Evolutionary conservation across 2,113 vertebrate genomes (phyloP).

Genomic region (Chaetops frenatus): DNA sequence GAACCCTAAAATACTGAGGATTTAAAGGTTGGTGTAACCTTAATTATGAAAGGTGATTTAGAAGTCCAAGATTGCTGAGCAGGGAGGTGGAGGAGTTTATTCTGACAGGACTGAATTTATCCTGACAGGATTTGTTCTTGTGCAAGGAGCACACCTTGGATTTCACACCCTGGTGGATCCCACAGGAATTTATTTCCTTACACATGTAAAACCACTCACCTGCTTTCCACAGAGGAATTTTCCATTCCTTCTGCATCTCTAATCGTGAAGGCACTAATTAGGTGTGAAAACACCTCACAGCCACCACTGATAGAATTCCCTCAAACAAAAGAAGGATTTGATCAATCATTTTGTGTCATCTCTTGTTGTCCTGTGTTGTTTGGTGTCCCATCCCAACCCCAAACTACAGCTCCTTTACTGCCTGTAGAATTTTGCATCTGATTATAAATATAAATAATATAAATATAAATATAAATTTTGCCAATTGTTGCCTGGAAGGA

Average conservation of each 20-base stretch:
- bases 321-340: background rate
- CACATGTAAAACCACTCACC: background rate
- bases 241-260: background rate
- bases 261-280: background rate
- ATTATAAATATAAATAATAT: background rate
- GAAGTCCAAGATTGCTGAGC: background rate
- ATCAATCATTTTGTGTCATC: background rate
- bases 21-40: background rate
- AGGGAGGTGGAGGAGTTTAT: background rate
- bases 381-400: too few species aligned
- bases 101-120: background rate
- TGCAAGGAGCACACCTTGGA: background rate
- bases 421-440: background rate
- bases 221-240: background rate
- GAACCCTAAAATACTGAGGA: background rate
- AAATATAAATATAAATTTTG: background rate
- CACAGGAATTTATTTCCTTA: background rate
- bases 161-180: background rate
- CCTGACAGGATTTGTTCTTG: background rate
- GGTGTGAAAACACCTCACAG: background rate
- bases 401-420: background rate
- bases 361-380: too few species aligned
- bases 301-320: background rate
- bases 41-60: background rate
- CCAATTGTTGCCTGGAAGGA: background rate